Evolutionary conservation across 2,888 invertebrate species (phyloP).

Genomic region (Druceiella hillmani): DNA sequence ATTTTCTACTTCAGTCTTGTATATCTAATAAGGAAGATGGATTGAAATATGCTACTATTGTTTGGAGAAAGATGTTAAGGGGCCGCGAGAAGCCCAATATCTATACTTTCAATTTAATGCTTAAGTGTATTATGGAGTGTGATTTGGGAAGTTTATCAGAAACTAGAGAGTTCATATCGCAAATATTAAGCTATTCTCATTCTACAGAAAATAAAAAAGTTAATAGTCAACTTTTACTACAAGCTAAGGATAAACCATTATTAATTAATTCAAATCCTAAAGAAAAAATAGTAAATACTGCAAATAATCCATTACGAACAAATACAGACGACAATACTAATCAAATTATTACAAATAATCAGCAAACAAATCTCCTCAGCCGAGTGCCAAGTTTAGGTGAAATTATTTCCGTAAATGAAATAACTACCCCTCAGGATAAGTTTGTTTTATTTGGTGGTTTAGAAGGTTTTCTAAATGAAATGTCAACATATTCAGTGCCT

Average conservation of each 20-base stretch:
- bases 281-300: too few relatives aligned
- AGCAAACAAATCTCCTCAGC: background rate
- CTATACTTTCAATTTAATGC: constrained; percentile 73
- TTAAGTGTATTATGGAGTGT: constrained; percentile 77
- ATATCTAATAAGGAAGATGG: constrained; percentile 74
- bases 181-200: background rate
- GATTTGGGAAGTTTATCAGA: constrained; percentile 73
- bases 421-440: constrained; percentile 57
- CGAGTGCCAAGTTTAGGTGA: too few relatives aligned
- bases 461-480: constrained; percentile 67
- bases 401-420: constrained; percentile 53
- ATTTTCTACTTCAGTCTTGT: constrained; percentile 79
- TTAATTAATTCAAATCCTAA: too few relatives aligned
- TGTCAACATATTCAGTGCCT: constrained; percentile 58
- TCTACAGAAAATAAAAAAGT: too few relatives aligned
- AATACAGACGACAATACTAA: too few relatives aligned
- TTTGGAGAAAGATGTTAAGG: constrained; percentile 80
- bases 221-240: too few relatives aligned
- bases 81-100: constrained; percentile 62
- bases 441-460: constrained; percentile 76
- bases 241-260: too few relatives aligned
- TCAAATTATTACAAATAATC: constrained; percentile 2
- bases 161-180: too few relatives aligned
- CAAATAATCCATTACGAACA: too few relatives aligned
- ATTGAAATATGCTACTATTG: constrained; percentile 71